Percentiles rank a stretch among this genome's conserved stretches.
Evolutionary conservation across 37 sponge, comb jelly and placozoan species (phyloP).

Genomic region (Amphimedon queenslandica): DNA sequence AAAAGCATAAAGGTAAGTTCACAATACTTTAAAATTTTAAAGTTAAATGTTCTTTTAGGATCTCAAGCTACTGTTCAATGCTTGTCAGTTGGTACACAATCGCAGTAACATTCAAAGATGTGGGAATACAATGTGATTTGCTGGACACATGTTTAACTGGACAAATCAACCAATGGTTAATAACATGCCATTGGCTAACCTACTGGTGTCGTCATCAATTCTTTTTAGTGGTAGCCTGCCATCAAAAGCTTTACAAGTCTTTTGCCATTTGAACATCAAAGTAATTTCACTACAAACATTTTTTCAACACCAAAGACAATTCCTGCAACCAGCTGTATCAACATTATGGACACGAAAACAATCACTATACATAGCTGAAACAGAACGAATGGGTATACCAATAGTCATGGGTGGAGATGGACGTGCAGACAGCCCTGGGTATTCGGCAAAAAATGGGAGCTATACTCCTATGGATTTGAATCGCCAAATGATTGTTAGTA

Average conservation of each 20-base stretch:
- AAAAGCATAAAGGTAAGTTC: no score
- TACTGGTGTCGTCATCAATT: slow-evolving; percentile 29
- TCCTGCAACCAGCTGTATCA: slow-evolving; percentile 4
- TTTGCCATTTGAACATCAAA: no score
- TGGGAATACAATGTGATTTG: no score
- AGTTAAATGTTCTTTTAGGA: no score
- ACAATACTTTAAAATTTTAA: no score
- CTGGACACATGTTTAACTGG: slow-evolving; percentile 15
- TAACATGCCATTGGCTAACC: slow-evolving; percentile 25
- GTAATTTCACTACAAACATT: no score
- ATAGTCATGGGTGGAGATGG: slow-evolving; percentile 13
- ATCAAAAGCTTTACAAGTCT: no score
- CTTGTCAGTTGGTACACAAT: no score
- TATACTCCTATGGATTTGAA: slow-evolving; percentile 19
- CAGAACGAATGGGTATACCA: background rate
- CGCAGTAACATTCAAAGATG: no score
- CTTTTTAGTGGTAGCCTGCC: slow-evolving; percentile 16
- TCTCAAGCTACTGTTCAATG: no score
- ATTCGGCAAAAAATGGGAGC: slow-evolving; percentile 29
- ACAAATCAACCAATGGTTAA: slow-evolving; percentile 26
- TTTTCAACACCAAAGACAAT: slow-evolving; percentile 8
- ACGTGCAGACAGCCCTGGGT: slow-evolving; percentile 25
- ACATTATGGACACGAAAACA: slow-evolving; percentile 14
- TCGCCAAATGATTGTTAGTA: background rate
- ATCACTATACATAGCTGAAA: background rate